Conservation (phyloP, 2,888 invertebrate species). For the Chymomyza amoena region DNA sequence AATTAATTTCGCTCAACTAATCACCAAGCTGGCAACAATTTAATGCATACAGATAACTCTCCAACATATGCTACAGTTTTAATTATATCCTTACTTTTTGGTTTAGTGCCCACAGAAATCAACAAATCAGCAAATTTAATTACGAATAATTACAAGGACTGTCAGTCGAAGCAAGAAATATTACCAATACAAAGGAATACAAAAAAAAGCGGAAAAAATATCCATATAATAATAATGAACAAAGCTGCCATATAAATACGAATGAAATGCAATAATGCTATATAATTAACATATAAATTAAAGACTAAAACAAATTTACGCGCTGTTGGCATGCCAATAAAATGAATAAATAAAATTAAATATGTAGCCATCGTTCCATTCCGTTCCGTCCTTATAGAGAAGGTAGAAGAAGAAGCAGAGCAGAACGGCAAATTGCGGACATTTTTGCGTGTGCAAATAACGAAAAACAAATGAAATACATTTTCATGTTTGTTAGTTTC, state of each 20-base stretch:
- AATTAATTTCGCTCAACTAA: too few species aligned
- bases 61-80: slow-evolving; percentile 33
- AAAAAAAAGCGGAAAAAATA: too few species aligned
- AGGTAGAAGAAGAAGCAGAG: neutral
- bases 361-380: neutral
- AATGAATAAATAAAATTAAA: slow-evolving; percentile 3
- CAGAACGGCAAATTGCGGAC: neutral
- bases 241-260: slow-evolving; percentile 36
- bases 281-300: slow-evolving; percentile 69
- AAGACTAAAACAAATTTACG: slow-evolving; percentile 46
- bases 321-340: neutral
- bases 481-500: too few species aligned
- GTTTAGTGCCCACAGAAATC: neutral
- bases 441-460: slow-evolving; percentile 1
- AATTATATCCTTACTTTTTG: slow-evolving; percentile 34
- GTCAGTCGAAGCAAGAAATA: neutral
- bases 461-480: neutral
- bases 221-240: slow-evolving; percentile 57
- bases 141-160: slow-evolving; percentile 60
- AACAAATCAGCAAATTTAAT: slow-evolving; percentile 55
- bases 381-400: neutral
- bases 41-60: neutral
- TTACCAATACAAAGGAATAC: neutral
- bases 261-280: slow-evolving; percentile 46
- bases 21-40: neutral